Percentiles rank a stretch among this genome's conserved stretches.
Evolutionary conservation across 2,888 invertebrate genomes (phyloP).

Genomic region (Coleophora deauratella): DNA sequence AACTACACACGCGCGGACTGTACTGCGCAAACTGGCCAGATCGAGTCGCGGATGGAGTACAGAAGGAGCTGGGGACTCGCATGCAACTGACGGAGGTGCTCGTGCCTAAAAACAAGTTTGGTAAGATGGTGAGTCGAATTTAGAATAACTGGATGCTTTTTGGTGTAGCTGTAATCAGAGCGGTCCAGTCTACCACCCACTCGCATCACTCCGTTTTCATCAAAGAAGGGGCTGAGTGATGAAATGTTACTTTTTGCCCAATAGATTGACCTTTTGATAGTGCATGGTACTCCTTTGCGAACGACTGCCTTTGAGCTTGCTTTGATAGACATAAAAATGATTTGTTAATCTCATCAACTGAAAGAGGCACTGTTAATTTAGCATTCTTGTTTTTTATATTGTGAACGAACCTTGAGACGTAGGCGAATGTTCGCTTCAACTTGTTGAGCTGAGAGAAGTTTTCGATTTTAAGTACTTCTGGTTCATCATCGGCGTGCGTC

Average conservation of each 20-base stretch:
- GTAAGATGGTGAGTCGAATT: conserved; percentile 21
- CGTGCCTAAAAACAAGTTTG: conserved; percentile 14
- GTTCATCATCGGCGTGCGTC: neutral
- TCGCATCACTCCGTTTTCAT: conserved; percentile 15
- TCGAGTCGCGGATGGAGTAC: conserved; percentile 12
- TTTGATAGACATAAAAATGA: conserved; percentile 13
- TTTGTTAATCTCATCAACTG: conserved; percentile 4
- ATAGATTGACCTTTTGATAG: conserved; percentile 9
- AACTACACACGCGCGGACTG: conserved; percentile 7
- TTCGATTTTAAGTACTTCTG: conserved; percentile 8
- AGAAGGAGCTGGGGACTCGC: conserved; percentile 20
- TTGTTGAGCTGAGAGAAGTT: conserved; percentile 11
- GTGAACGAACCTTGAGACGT: conserved; percentile 14
- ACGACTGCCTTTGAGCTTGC: conserved; percentile 15
- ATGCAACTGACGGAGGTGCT: conserved; percentile 18
- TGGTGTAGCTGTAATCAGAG: conserved; percentile 14
- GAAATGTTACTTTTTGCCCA: conserved; percentile 10
- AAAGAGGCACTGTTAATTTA: neutral
- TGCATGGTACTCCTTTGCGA: conserved; percentile 16
- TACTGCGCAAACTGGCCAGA: conserved; percentile 21
- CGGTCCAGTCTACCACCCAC: conserved; percentile 22
- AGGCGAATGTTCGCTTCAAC: conserved; percentile 13
- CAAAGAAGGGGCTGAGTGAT: conserved; percentile 18
- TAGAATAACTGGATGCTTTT: conserved; percentile 23
- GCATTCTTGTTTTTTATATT: neutral